Evolutionary conservation across 2,888 invertebrate genomes (phyloP), one percentile per base, ranked within the genome.

Genomic region (Morpho achilles): DNA sequence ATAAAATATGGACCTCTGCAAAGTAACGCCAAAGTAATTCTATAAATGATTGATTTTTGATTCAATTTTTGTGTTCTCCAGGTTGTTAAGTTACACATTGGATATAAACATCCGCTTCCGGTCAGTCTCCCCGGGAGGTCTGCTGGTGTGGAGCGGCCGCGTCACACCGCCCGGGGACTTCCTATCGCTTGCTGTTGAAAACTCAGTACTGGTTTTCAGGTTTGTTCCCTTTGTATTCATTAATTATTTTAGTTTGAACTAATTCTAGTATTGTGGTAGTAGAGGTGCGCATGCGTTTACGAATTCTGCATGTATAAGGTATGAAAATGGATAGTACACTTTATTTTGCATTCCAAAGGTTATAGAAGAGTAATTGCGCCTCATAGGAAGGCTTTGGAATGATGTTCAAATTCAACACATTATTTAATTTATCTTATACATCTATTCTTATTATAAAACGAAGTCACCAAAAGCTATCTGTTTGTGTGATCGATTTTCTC

Each of bases 91-190:
- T 73, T 95, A 95, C 84, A 95, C 95, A 66, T 93, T 97, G 68
- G 96, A 97, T 83, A 94, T 98, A 74, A 97, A 97, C 91, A 94
- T 98, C 80, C 91, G 96, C 69, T 95, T 98, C 84, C 94, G 96
- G 66, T 94, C 96, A 53, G 92, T 92, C 67, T 91, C 93, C 2
- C 80, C 92, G 39, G 88, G 93, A 72, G 98, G 97, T 0, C 91
- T 98, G 63, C 91, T 98, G 47, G 91, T 98, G 62, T 98, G 97
- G 97, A 95, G 95, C 68, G 97, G 97, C 7, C 92, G 95, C 53
- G 93, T 93, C 64, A 60, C 71, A 3, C 74, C 83, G 2, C 75
- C 72, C 45, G 93, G 93, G 54, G 96, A 97, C 84, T 98, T 95
- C 90, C 91, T 98, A 50, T 95, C 97, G 43, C 90, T 98, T 50